Base-by-base conservation (phyloP, 2,113 vertebrate genomes). In the Prunella fulvescens region DNA sequence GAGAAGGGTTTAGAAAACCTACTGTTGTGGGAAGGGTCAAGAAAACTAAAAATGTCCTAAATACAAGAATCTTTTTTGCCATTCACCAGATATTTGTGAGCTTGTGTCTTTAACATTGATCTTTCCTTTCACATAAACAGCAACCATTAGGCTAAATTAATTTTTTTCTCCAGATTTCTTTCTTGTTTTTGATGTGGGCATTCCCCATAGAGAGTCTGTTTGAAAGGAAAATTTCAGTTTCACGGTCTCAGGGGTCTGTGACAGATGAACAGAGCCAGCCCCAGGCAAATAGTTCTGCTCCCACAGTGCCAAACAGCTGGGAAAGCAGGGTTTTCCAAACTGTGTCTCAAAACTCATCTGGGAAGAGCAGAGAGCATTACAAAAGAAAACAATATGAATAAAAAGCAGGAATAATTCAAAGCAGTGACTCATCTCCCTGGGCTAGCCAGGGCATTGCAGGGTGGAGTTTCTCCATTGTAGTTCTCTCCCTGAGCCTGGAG, bases 401-500 rank as follows among this genome's bases (percentile, higher is more conserved):
- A 65, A 78, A 53, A 50, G 6, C 8, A 53, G 12, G 53, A 77
- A 29, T 20, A 47, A 31, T 1, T 7, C 15, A 22, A 91, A 40
- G n/a, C 14, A 44, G 47, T 14, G 24, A 8, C 50, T 74, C 10
- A 28, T 50, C 61, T 20, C 15, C 11, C 37, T 45, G 11, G 22
- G 44, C 9, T 33, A 20, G 6, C 14, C 29, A 64, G 37, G 13
- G 26, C 10, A 12, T 2, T 3, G 4, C 33, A 71, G 19, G 12
- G 7, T 6, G 9, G 26, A 48, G 13, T 37, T 61, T 73, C 45
- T 81, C 1, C 0, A 1, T 8, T 9, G 8, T 20, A 10, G 10
- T 19, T 44, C 5, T 77, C 48, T 24, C 16, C 26, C 54, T 28
- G 42, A 73, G 54, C 20, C 54, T 61, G 24, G 6, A 77, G 28